These are phyloP conservation scores for Leucophenga maculata DNA, from an alignment of 2,888 invertebrate genomes.

Conservation along the genomic window DNA sequence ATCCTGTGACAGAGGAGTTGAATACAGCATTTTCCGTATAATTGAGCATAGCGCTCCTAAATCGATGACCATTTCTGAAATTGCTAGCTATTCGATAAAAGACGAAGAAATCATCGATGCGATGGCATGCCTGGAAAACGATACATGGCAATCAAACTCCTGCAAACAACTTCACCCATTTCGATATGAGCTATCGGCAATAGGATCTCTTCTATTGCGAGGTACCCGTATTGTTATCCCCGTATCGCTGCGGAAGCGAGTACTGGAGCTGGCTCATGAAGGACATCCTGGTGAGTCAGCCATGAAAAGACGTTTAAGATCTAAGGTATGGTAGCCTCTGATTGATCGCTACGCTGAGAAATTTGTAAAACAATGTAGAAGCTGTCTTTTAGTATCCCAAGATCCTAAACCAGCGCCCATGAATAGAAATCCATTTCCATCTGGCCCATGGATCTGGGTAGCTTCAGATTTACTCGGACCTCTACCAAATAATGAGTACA, in stretches of 20 bases:
- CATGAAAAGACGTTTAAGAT: constrained; percentile 29
- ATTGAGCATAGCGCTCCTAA: neutral
- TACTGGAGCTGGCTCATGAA: neutral
- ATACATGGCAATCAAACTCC: neutral
- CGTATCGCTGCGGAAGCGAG: neutral
- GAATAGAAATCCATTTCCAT: constrained; percentile 28
- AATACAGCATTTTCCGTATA: neutral
- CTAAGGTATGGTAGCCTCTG: constrained; percentile 35
- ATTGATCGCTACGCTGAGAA: constrained; percentile 26
- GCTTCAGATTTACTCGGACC: constrained; percentile 17
- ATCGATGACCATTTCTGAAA: neutral
- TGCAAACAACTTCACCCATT: neutral
- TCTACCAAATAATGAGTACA: neutral
- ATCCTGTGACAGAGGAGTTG: neutral
- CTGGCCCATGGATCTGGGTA: constrained; percentile 27
- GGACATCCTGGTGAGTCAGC: constrained; percentile 17
- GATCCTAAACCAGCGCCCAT: constrained; percentile 31
- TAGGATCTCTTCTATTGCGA: neutral
- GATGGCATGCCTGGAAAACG: neutral
- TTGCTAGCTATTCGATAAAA: neutral
- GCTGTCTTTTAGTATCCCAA: constrained; percentile 31
- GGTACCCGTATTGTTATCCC: neutral
- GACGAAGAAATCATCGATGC: neutral
- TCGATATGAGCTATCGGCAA: neutral
- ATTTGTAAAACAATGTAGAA: neutral